Evolutionary conservation across 2,113 vertebrate genomes (phyloP).

Genomic region (Sminthopsis crassicaudata): DNA sequence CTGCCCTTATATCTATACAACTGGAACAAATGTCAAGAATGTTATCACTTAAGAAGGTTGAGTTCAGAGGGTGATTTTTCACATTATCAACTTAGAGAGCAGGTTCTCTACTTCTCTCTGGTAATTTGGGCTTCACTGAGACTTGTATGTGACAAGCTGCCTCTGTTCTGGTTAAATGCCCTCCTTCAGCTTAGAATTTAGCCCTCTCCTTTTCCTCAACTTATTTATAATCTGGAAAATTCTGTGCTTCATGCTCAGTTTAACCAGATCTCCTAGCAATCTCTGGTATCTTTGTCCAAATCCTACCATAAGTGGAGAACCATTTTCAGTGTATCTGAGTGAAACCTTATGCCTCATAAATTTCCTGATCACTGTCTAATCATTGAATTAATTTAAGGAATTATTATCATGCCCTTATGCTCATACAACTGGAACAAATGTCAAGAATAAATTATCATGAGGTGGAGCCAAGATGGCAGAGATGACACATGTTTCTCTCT

Average conservation of each 20-base stretch:
- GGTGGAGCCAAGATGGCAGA: no score
- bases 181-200: no score
- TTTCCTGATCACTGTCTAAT: background rate
- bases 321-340: background rate
- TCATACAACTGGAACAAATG: background rate
- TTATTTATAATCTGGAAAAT: no score
- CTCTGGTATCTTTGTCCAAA: background rate
- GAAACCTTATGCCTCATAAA: background rate
- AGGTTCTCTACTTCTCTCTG: no score
- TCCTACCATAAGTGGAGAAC: background rate
- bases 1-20: background rate
- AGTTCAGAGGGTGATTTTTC: no score
- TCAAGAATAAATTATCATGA: background rate
- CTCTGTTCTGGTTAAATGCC: no score
- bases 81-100: no score
- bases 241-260: no score
- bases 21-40: background rate
- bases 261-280: background rate
- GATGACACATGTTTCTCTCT: no score
- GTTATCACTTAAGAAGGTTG: background rate
- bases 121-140: no score
- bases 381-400: background rate
- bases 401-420: background rate
- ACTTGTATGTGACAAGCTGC: no score
- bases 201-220: no score